A percentile compares a stretch with the other conserved stretches of the same genome.
Conservation (phyloP, 2,113 vertebrate genomes). For the Siniperca chuatsi region DNA sequence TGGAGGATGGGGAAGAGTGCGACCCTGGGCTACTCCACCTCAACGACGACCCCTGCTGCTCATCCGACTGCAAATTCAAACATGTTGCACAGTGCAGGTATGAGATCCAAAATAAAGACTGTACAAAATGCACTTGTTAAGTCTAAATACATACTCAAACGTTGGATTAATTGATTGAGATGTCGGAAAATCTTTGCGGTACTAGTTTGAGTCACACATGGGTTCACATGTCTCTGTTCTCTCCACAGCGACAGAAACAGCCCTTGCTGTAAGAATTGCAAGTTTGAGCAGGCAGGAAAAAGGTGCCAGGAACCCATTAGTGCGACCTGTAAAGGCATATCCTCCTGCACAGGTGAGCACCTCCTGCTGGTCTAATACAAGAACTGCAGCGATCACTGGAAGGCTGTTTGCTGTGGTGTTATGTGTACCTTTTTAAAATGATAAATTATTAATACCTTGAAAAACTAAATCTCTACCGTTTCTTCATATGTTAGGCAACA, state of each 20-base stretch:
- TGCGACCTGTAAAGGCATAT: constrained; percentile 94
- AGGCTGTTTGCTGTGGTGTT: neutral
- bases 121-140: neutral
- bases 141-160: neutral
- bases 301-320: constrained; percentile 96
- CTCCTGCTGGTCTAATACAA: constrained; percentile 44
- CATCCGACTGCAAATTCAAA: constrained; percentile 88
- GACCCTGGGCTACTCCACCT: constrained; percentile 94
- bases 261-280: constrained; percentile 93
- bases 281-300: constrained; percentile 87
- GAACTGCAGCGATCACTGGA: constrained; percentile 17
- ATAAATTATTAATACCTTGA: neutral
- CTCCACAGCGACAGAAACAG: constrained; percentile 94
- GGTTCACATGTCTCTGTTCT: constrained; percentile 10
- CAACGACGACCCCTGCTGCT: constrained; percentile 91
- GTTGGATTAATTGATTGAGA: neutral
- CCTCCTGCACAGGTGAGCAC: constrained; percentile 92
- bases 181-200: neutral
- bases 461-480: neutral
- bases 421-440: neutral
- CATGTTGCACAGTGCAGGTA: constrained; percentile 90
- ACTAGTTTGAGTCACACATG: neutral
- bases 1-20: constrained; percentile 95
- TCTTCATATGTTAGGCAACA: constrained; percentile 83
- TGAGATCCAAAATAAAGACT: constrained; percentile 1